phyloP scores from a whole-genome alignment of 2,797 vertebrate genomes.

The Mycteria americana region DNA sequence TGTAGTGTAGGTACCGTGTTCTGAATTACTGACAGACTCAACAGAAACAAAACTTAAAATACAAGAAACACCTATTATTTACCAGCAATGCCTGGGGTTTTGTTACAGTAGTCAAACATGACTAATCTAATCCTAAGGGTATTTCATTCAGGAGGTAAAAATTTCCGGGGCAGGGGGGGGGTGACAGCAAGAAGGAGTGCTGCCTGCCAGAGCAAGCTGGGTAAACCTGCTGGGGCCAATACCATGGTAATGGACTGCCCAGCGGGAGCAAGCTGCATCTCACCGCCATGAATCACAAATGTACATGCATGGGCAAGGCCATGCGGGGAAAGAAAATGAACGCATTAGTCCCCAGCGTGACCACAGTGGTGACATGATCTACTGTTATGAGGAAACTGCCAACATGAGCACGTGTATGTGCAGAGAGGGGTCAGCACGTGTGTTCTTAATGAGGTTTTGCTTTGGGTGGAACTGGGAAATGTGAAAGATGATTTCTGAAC shows the following conservation, averaged over 20 bases:
- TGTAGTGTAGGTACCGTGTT: neutral
- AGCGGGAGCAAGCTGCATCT: neutral
- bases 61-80: neutral
- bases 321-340: neutral
- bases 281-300: neutral
- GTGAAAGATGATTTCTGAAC: neutral
- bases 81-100: neutral
- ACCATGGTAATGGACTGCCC: neutral
- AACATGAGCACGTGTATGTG: fast-evolving
- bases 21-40: neutral
- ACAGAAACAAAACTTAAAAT: neutral
- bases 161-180: neutral
- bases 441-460: neutral
- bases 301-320: neutral
- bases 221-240: neutral
- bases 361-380: neutral
- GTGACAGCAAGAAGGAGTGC: neutral
- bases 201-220: neutral
- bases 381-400: neutral
- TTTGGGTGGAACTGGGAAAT: neutral
- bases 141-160: neutral
- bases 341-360: fast-evolving
- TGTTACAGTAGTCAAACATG: neutral
- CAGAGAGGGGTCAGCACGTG: fast-evolving
- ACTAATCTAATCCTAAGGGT: neutral